Evolutionary conservation across 2,113 vertebrate species (phyloP), one percentile per base, ranked within the genome.

Genomic region (Scartelaos histophorus): DNA sequence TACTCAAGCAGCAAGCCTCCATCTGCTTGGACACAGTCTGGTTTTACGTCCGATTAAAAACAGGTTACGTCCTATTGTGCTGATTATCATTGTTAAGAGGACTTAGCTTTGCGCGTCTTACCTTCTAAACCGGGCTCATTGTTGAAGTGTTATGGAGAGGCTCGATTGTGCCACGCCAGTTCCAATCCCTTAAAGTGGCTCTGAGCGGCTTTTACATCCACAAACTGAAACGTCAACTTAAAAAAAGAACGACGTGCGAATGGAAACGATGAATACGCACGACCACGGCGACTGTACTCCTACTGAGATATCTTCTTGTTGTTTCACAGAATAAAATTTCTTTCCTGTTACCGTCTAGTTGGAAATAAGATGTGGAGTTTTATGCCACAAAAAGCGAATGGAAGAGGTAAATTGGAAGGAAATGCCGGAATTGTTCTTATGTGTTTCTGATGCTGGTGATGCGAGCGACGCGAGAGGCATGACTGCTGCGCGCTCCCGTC

Each of bases 401-500:
- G 47, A 66, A 25, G 2, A 4, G 21, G 45, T 6, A 58, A 24
- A 47, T 67, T 67, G 7, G 12, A 25, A 29, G 57, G 4, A 67
- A 76, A 80, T 69, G 17, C 34, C 57, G 22, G n/a, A 58, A 61
- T 62, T 73, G 34, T 76, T 72, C 61, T 45, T 61, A 9, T 62
- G 1, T 66, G 67, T 49, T n/a, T 49, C 74, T 24, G 56, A 56
- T 66, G 65, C 35, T 66, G 38, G 45, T 70, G 82, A 81, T 65
- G 62, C 75, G 76, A 57, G 54, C 78, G 57, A 66, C 43, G 71
- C 76, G 75, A 70, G 84, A 88, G 70, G 82, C 79, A 86, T 81
- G 87, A 82, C 68, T 85, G 79, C 64, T 25, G 90, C 90, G 89
- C 89, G 89, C 81, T 64, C 83, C 69, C 87, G 86, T 70, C 12